Percentiles rank a stretch among this genome's conserved stretches.
phyloP scores from a whole-genome alignment of 2,888 invertebrate species.

The Iphiclides podalirius region DNA sequence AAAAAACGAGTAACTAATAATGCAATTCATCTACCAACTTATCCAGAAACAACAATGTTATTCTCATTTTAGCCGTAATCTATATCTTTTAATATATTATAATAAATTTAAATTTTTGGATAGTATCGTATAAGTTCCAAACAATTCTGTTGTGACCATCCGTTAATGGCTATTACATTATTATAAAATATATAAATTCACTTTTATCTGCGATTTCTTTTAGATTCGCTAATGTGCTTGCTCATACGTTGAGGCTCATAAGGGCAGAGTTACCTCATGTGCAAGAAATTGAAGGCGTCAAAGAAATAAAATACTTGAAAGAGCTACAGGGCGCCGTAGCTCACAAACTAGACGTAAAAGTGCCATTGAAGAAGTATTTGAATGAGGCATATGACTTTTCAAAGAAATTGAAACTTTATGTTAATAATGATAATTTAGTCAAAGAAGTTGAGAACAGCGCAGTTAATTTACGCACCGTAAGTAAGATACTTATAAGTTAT shows the following conservation, averaged over 20 bases:
- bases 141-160: no score
- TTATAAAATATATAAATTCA: no score
- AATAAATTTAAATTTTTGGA: no score
- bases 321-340: conserved; percentile 45
- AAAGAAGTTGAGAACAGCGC: conserved; percentile 41
- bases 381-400: conserved; percentile 30
- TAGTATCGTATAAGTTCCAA: no score
- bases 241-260: conserved; percentile 48
- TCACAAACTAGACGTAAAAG: conserved; percentile 46
- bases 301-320: conserved; percentile 44
- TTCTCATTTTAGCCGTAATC: no score
- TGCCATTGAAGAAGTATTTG: conserved; percentile 43
- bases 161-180: no score
- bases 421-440: conserved; percentile 33
- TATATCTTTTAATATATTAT: no score
- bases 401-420: conserved; percentile 31
- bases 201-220: conserved; percentile 21
- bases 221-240: conserved; percentile 53
- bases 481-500: conserved; percentile 30
- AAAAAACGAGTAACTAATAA: no score
- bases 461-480: conserved; percentile 55
- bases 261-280: conserved; percentile 57
- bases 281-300: conserved; percentile 55
- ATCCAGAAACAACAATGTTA: no score
- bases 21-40: no score